Evolutionary conservation across 2,797 vertebrate species (phyloP).

Genomic region (Arnoldichthys spilopterus): DNA sequence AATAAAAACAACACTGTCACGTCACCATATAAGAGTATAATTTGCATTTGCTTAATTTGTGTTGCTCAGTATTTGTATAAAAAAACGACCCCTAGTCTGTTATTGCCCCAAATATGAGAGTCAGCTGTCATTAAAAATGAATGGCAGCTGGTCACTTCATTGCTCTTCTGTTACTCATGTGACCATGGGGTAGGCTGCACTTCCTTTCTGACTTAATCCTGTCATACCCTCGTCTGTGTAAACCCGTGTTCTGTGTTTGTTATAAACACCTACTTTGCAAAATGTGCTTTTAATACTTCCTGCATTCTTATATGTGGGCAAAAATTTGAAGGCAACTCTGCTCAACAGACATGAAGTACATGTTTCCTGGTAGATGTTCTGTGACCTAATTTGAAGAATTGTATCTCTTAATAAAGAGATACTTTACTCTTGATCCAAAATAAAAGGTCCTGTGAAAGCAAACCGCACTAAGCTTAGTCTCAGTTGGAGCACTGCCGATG

Average conservation of each 20-base stretch:
- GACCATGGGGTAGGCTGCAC: no score
- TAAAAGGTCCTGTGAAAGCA: constrained; percentile 14
- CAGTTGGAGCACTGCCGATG: not conserved
- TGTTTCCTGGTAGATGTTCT: constrained; percentile 6
- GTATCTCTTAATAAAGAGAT: constrained; percentile 7
- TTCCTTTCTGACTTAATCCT: not conserved
- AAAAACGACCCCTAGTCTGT: no score
- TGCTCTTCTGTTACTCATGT: not conserved
- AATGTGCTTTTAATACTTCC: not conserved
- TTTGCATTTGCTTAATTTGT: no score
- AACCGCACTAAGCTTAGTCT: not conserved
- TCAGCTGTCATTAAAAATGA: no score
- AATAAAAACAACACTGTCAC: no score
- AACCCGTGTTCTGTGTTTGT: not conserved
- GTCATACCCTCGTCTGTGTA: not conserved
- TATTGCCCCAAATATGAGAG: no score
- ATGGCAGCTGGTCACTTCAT: constrained; percentile 3
- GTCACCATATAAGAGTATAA: no score
- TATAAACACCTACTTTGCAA: not conserved
- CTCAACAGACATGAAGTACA: not conserved
- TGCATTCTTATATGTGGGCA: not conserved
- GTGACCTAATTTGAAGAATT: constrained; percentile 3
- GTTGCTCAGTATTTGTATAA: no score
- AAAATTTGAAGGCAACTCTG: not conserved
- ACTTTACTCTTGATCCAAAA: constrained; percentile 29